Base-by-base conservation (phyloP, 2,797 vertebrate species). In the Lepilemur ruficaudatus region DNA sequence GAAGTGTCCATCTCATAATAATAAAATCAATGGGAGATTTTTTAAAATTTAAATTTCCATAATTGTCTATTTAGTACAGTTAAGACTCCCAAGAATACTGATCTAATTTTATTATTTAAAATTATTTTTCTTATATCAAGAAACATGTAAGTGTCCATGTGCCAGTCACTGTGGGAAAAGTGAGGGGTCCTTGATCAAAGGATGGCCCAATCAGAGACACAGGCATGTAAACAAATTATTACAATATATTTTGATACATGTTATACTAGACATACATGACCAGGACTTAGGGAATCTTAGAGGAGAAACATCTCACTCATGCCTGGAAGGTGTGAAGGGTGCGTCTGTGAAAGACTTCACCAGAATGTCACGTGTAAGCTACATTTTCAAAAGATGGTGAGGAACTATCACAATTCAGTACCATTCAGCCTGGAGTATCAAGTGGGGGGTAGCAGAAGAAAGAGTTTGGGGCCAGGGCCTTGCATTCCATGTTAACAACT, bases 21-120 rank as follows among this genome's bases (percentile, higher is more conserved):
- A 82, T 83, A 87, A 95, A 91, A 85, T 7, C n/a, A 86, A 93
- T 87, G 30, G 1, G 4, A 69, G 11, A 52, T 84, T 84, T 94
- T 94, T n/a, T 0, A 85, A 89, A 72, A 85, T 35, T 83, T 38
- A 70, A 48, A 61, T 87, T 82, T 59, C 61, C 38, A 59, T 38
- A 92, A 57, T 70, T 61, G 30, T 65, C 67, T 79, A 38, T 48
- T 92, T 88, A 81, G 81, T 43, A 5, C 83, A 50, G 11, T 20
- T 75, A 50, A 92, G 52, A 80, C 6, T 85, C 30, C 50, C 3
- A 72, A 57, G 72, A 80, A 61, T 41, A 65, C 15, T 84, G 61
- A 86, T 23, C 5, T 91, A 65, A 78, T 84, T 73, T 85, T 73
- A 69, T 81, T 61, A 79, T 91, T 69, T 93, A 69, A 96, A 95